A percentile compares a stretch with the other conserved stretches of the same genome.
Conservation (phyloP, 2,113 vertebrate species). For the Ophthalmolycus amberensis region DNA sequence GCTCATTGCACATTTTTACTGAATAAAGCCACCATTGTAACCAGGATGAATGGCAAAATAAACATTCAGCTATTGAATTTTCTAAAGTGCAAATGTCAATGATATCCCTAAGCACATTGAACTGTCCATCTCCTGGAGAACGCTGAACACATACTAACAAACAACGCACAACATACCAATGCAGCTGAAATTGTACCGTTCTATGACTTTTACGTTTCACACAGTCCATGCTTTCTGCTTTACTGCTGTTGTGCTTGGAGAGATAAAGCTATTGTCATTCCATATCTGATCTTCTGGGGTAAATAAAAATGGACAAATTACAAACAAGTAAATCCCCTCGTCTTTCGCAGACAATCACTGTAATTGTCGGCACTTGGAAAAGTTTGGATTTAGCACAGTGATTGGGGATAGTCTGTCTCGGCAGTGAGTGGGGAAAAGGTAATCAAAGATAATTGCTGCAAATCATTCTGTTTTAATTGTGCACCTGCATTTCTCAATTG, state of each 20-base stretch:
- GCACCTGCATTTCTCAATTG: slow-evolving; percentile 70
- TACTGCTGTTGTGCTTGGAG: neutral
- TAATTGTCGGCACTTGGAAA: slow-evolving; percentile 67
- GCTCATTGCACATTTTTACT: slow-evolving; percentile 2
- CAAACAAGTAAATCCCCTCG: slow-evolving; percentile 16
- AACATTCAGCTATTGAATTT: neutral
- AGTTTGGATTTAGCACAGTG: slow-evolving; percentile 64
- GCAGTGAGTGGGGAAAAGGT: slow-evolving; percentile 50
- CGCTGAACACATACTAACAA: neutral
- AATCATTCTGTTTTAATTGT: slow-evolving; percentile 75
- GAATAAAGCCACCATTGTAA: neutral
- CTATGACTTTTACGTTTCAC: neutral
- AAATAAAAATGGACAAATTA: slow-evolving; percentile 22
- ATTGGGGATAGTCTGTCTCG: slow-evolving; percentile 65
- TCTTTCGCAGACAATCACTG: slow-evolving; percentile 59
- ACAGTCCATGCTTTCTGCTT: neutral
- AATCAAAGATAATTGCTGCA: slow-evolving; percentile 80
- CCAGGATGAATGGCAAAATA: neutral
- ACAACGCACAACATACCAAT: neutral
- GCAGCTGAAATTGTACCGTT: neutral
- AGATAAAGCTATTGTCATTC: slow-evolving; percentile 8
- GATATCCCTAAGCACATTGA: neutral
- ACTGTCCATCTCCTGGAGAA: neutral
- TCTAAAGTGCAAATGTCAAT: neutral
- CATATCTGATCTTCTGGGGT: slow-evolving; percentile 12